These are phyloP conservation scores for Falco novaeseelandiae DNA, from an alignment of 2,797 vertebrate species.

Conservation along the genomic window DNA sequence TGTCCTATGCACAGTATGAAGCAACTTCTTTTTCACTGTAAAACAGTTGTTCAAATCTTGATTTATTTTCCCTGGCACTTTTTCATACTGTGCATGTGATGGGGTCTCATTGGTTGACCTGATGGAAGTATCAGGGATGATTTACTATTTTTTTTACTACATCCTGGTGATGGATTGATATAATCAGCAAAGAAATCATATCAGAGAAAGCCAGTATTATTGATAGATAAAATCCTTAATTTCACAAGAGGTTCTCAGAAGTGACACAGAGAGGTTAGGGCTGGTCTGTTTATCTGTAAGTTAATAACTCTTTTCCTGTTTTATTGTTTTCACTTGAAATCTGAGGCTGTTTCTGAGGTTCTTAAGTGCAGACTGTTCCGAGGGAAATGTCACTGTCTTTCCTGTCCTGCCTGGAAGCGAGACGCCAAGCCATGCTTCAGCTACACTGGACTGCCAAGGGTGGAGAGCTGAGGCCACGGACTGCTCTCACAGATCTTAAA, in stretches of 20 bases:
- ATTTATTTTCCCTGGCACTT: slow-evolving; percentile 45
- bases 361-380: neutral
- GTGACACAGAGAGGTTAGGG: neutral
- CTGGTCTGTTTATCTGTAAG: slow-evolving; percentile 19
- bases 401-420: neutral
- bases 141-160: neutral
- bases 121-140: neutral
- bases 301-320: slow-evolving; percentile 13
- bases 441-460: rapidly evolving
- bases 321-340: slow-evolving; percentile 6
- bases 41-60: neutral
- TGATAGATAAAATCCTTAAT: neutral
- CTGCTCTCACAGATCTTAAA: neutral
- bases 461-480: neutral
- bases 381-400: neutral
- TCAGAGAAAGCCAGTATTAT: neutral
- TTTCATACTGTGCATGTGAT: neutral
- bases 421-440: neutral
- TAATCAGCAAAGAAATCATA: slow-evolving; percentile 10
- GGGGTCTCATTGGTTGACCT: neutral
- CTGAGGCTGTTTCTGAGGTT: neutral
- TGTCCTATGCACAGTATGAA: neutral
- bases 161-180: neutral
- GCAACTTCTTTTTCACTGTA: neutral
- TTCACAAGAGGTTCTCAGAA: slow-evolving; percentile 14